phyloP scores from a whole-genome alignment of 2,113 vertebrate species.

The Greenwoodochromis staneri region DNA sequence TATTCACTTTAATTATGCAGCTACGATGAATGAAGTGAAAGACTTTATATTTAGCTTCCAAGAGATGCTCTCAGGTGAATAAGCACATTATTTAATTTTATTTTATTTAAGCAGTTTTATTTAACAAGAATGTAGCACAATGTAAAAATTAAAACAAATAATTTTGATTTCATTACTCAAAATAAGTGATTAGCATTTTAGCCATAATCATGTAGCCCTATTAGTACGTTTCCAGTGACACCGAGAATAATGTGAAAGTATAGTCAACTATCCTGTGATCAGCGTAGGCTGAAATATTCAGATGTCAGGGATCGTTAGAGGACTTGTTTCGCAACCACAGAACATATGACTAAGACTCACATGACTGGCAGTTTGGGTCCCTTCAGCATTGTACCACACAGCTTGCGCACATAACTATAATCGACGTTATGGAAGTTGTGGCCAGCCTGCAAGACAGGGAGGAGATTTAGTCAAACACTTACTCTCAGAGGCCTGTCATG shows the following conservation, averaged over 20 bases:
- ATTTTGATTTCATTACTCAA: not conserved
- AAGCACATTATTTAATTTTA: not conserved
- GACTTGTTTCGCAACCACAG: not conserved
- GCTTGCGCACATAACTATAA: conserved; percentile 78
- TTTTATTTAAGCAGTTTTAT: not conserved
- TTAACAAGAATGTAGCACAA: not conserved
- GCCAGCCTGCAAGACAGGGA: conserved; percentile 72
- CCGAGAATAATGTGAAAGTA: not conserved
- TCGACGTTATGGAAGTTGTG: conserved; percentile 84
- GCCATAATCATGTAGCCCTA: not conserved
- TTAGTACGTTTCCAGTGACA: not conserved
- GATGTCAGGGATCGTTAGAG: not conserved
- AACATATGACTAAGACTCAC: conserved; percentile 67
- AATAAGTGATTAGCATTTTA: not conserved
- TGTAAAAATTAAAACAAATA: not conserved
- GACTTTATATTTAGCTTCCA: not conserved
- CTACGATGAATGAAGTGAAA: not conserved
- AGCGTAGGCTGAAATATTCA: not conserved
- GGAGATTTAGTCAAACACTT: not conserved
- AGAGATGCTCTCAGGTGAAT: not conserved
- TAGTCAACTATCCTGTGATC: not conserved
- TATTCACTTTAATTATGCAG: not conserved
- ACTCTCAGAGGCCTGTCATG: not conserved
- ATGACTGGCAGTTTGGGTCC: conserved; percentile 82
- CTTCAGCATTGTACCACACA: conserved; percentile 84